Base-by-base conservation (phyloP, 1,140 invertebrate species). In the Rhopalosiphum padi region DNA sequence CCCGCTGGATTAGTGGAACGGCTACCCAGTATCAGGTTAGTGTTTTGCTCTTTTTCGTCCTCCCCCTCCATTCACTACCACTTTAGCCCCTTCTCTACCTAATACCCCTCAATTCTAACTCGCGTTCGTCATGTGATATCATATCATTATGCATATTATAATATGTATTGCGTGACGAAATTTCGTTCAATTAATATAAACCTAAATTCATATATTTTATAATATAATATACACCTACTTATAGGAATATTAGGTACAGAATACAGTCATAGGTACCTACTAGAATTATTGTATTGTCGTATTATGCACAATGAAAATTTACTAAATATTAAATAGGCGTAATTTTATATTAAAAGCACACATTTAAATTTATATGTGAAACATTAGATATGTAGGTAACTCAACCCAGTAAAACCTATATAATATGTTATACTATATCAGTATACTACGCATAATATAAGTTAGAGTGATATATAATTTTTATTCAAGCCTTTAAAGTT, bases 11-110 rank as follows among this genome's bases (percentile, higher is more conserved):
- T 93, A 93, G 91, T 93, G 46, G 82, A 93, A 93, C 91, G 91
- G 91, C 91, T 93, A 93, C 91, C 91, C 91, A 86, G 91, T 85
- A 86, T 37, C 91, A 93, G 77, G 91, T 93, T 93, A 93, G 91
- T 93, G 91, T 93, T 93, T 93, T 85, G 91, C 48, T 83, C 91
- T 85, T 93, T 93, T 93, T 83, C 91, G 82, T 51, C n/a, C 18
- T 51, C n/a, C 48, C n/a, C n/a, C 15, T 53, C 82, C 48, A 37
- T 18, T 60, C n/a, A n/a, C 60, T 77, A 77, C 60, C 30, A 68
- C 60, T 77, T 77, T 77, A 77, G n/a, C 91, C 23, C 43, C 68
- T 82, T 46, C 90, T 37, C n/a, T 35, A 1, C n/a, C 22, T 89
- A n/a, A 48, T 46, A 53, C 48, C 86, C n/a, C n/a, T 53, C 35